These are phyloP conservation scores for Sebastes fasciatus DNA, from an alignment of 2,113 vertebrate genomes.

Conservation along the genomic window DNA sequence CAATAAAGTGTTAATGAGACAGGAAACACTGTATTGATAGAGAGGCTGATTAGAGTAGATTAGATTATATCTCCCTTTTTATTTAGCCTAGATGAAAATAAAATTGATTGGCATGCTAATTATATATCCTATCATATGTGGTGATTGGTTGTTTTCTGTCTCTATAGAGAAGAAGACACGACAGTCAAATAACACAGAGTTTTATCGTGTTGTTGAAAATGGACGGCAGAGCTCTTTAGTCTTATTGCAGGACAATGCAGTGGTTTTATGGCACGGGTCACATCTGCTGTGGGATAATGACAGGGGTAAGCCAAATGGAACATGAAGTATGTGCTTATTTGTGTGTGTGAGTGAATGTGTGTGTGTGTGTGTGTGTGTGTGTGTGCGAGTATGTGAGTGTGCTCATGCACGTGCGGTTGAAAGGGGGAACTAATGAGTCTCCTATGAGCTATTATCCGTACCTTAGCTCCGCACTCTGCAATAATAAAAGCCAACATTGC, in stretches of 20 bases:
- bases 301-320: constrained; percentile 80
- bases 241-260: constrained; percentile 65
- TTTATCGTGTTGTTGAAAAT: constrained; percentile 32
- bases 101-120: too few species aligned
- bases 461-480: constrained; percentile 66
- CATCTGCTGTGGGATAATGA: constrained; percentile 82
- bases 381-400: neutral
- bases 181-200: constrained; percentile 31
- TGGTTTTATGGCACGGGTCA: constrained; percentile 74
- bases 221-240: constrained; percentile 25
- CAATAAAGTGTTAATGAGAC: too few species aligned
- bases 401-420: constrained; percentile 29
- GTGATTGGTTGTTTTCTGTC: neutral
- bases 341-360: neutral
- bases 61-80: too few species aligned
- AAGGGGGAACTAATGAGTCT: constrained; percentile 76
- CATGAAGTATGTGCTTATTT: constrained; percentile 54
- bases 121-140: neutral
- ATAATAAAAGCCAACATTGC: constrained; percentile 70
- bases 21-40: too few species aligned
- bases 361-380: neutral
- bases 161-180: neutral
- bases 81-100: too few species aligned
- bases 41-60: too few species aligned
- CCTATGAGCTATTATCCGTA: constrained; percentile 76